These are phyloP conservation scores for Xenopus laevis DNA, from an alignment of 2,113 vertebrate species.

Conservation along the genomic window DNA sequence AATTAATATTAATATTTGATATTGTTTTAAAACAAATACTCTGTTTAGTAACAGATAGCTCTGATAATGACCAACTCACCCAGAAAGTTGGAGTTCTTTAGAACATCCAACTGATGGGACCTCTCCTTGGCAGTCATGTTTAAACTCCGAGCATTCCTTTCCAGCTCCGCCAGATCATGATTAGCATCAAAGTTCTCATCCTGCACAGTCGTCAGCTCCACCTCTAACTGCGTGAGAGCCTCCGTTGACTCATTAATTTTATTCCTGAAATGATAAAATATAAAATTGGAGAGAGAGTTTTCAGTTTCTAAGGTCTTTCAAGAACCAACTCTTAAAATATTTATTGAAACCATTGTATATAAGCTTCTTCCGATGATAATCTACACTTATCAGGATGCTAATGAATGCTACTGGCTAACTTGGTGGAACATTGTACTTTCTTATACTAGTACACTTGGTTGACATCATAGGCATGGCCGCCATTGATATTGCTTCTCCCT, in stretches of 20 bases:
- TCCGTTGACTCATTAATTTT: constrained; percentile 83
- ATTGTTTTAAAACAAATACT: no score
- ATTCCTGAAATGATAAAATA: constrained; percentile 56
- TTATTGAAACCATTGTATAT: no score
- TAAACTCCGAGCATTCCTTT: constrained; percentile 77
- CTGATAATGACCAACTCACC: constrained; percentile 62
- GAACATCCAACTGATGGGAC: constrained; percentile 73
- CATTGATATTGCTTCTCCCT: no score
- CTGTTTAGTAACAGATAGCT: no score
- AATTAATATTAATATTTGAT: no score
- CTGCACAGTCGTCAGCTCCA: constrained; percentile 79
- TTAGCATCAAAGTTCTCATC: constrained; percentile 88
- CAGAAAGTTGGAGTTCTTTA: constrained; percentile 93
- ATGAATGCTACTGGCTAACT: no score
- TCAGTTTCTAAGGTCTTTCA: not conserved
- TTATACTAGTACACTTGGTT: no score
- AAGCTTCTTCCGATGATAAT: no score
- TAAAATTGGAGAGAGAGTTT: not conserved
- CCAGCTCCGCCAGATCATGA: constrained; percentile 75
- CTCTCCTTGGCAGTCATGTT: constrained; percentile 83
- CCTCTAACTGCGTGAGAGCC: constrained; percentile 79
- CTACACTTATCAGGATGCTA: no score
- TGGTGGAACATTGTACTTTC: no score
- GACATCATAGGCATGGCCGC: no score
- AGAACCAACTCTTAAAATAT: not conserved